Base-by-base conservation (phyloP, 37 sponge, comb jelly and placozoan genomes). In the Beroe forskalii region DNA sequence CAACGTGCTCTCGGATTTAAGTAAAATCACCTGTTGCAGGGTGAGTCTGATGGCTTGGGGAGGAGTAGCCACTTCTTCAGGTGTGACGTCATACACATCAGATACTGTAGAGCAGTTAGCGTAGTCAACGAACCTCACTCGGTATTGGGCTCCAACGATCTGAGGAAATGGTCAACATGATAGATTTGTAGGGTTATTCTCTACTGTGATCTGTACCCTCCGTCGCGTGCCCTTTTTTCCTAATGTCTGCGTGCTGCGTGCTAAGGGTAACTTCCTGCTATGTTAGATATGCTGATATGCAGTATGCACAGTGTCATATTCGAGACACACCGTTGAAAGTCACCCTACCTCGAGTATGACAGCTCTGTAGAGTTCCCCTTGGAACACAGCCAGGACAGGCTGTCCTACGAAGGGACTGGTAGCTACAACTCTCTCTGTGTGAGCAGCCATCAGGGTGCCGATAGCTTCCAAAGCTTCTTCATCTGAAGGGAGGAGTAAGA, bases 341-440 rank as follows among this genome's bases (percentile, higher is more conserved):
- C 12, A 48, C 12, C 66, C 6, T 30, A 64, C 66, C 66, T 64
- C 66, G 4, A 64, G 66, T 22, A 64, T 23, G 17, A 64, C 66
- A 8, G 76, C 76, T 72, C 76, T 32, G 76, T 35, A 72, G 76
- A 72, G 76, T 1, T 17, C 76, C 3, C 76, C 40, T 22, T 72
- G 22, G 40, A 35, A 72, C 40, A 38, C 76, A 38, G 76, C 76
- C 37, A 72, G 40, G 40, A 72, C 76, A 12, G 76, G 76, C 27
- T 72, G 76, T 35, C 76, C 76, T 6, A 72, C 28, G 22, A 72
- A 72, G 39, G 76, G 76, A 22, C 6, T 37, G 22, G 40, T 38
- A 38, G 19, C 6, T 17, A 12, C 14, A 38, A 27, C 27, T 37
- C 40, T 32, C 20, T 64, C 31, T 35, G 8, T 22, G 40, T 72